Base-by-base conservation (phyloP, 1,140 invertebrate genomes). In the Drosophila serrata region DNA sequence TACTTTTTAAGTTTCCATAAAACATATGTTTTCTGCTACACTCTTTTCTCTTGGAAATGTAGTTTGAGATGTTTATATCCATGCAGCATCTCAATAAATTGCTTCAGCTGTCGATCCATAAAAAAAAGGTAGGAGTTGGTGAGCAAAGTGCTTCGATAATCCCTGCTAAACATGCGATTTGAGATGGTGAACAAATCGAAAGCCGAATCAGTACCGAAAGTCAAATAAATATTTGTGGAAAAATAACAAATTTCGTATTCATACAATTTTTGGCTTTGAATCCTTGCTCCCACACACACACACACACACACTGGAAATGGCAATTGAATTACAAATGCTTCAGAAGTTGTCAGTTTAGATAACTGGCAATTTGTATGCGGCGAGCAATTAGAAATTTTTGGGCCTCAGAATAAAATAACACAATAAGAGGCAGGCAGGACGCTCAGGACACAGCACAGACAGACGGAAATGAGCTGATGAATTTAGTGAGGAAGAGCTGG, bases 361-460 rank as follows among this genome's bases (percentile, higher is more conserved):
- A 77, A 78, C 75, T 78, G 74, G 75, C 74, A 77, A 77, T 77
- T 77, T 69, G 63, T 67, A 79, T 77, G 74, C 55, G 56, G 43
- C 73, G 39, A 73, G 65, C 79, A 81, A 81, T 81, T 82, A 82
- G 79, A 77, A 61, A 55, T 62, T 61, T 51, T 53, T 64, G 57
- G 45, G 39, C 37, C 45, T 59, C 39, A 64, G 42, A 59, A 58
- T 59, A 46, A 55, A 75, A 63, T 57, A 62, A 75, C 29, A 75
- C 53, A 64, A 61, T 46, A 74, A 43, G 37, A 64, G 35, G 43
- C 12, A n/a, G n/a, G n/a, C n/a, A n/a, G n/a, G n/a, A n/a, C n/a
- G n/a, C n/a, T n/a, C n/a, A n/a, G n/a, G n/a, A 51, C 29, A 49
- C 19, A 58, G 2, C 17, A 48, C 17, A 24, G 69, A 48, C 69